These are phyloP conservation scores for Eupithecia tripunctaria DNA, from an alignment of 2,888 invertebrate genomes.

Conservation along the genomic window DNA sequence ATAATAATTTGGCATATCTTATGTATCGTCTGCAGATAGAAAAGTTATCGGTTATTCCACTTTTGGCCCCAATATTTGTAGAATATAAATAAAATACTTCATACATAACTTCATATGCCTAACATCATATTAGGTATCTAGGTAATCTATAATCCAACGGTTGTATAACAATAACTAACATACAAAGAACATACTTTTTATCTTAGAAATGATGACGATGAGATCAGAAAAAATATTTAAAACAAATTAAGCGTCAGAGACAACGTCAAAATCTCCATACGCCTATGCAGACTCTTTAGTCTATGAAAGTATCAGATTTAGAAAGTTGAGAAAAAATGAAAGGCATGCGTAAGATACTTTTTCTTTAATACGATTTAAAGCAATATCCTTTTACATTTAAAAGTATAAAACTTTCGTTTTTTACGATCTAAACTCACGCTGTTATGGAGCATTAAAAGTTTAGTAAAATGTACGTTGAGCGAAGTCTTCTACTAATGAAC, in stretches of 20 bases:
- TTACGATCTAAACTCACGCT: slow-evolving; percentile 18
- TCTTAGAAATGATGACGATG: not conserved
- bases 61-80: not conserved
- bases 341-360: slow-evolving; percentile 33
- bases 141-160: not conserved
- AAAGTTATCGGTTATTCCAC: slow-evolving; percentile 1
- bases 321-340: slow-evolving; percentile 43
- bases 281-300: slow-evolving; percentile 18
- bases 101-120: not conserved
- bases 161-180: not conserved
- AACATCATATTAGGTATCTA: too few relatives aligned
- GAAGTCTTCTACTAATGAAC: not conserved
- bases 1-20: not conserved
- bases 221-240: not conserved
- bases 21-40: not conserved
- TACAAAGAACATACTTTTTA: not conserved
- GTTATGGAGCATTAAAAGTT: not conserved
- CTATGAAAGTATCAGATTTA: slow-evolving; percentile 40
- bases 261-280: slow-evolving; percentile 18
- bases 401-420: slow-evolving; percentile 32
- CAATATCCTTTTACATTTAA: slow-evolving; percentile 33
- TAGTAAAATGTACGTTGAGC: not conserved
- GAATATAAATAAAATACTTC: not conserved
- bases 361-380: slow-evolving; percentile 32
- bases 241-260: not conserved